These are phyloP conservation scores for Batillaria attramentaria DNA, from an alignment of 1,140 invertebrate species.

Conservation along the genomic window DNA sequence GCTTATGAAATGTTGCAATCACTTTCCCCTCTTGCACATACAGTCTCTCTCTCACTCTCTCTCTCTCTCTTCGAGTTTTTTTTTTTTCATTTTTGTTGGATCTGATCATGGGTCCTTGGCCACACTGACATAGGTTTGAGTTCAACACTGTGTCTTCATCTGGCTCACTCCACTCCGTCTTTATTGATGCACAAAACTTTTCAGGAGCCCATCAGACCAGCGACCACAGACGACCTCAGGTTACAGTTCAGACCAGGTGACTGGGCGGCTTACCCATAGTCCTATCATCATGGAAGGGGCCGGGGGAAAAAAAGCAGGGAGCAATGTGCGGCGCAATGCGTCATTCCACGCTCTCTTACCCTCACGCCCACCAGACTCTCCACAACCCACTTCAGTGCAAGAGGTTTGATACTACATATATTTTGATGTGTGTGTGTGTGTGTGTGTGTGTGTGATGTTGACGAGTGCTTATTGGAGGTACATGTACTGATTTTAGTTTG, in stretches of 20 bases:
- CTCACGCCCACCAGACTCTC: constrained; percentile 49
- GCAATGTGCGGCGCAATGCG: constrained; percentile 52
- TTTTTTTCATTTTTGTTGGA: too few relatives aligned
- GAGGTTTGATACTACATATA: too few relatives aligned
- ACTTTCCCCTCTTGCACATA: too few relatives aligned
- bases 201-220: constrained; percentile 40
- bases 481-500: too few relatives aligned
- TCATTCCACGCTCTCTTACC: constrained; percentile 61
- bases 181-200: background rate
- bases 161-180: background rate
- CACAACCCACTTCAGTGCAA: background rate
- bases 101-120: too few relatives aligned
- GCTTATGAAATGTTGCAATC: too few relatives aligned
- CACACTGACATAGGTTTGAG: background rate
- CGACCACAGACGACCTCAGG: constrained; percentile 43
- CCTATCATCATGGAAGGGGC: constrained; percentile 59
- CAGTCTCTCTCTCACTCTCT: too few relatives aligned
- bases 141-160: background rate
- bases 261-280: constrained; percentile 48
- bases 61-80: too few relatives aligned
- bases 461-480: too few relatives aligned
- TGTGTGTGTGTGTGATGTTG: too few relatives aligned
- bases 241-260: constrained; percentile 26
- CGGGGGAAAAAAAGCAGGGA: constrained; percentile 36
- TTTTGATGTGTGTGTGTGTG: too few relatives aligned